A percentile compares a stretch with the other conserved stretches of the same genome.
These are phyloP conservation scores for Equus przewalskii DNA, from an alignment of 2,113 vertebrate species.

Conservation along the genomic window DNA sequence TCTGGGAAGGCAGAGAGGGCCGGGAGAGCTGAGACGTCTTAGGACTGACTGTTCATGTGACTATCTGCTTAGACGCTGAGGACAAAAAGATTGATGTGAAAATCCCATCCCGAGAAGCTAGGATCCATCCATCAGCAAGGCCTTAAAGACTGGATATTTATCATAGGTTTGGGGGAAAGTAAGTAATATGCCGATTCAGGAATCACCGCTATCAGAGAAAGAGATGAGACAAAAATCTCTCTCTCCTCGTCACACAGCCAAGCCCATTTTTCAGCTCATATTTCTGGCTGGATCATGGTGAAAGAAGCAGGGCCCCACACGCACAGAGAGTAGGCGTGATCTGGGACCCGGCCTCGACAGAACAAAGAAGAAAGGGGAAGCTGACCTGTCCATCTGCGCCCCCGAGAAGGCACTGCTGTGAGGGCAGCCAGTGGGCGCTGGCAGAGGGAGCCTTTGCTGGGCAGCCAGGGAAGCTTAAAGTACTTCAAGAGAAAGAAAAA, in stretches of 20 bases:
- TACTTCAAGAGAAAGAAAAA: slow-evolving; percentile 74
- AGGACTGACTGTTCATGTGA: background rate
- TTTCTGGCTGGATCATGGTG: background rate
- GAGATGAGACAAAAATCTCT: slow-evolving; percentile 24
- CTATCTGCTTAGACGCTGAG: background rate
- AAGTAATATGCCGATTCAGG: slow-evolving; percentile 52
- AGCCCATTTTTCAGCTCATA: background rate
- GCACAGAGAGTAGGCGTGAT: background rate
- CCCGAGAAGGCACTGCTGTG: background rate
- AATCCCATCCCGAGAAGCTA: background rate
- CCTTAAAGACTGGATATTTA: slow-evolving; percentile 38
- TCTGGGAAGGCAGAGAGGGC: background rate
- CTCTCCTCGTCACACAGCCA: background rate
- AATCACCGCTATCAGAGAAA: slow-evolving; percentile 35
- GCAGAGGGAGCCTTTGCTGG: background rate
- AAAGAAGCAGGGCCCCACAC: background rate
- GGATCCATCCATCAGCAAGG: background rate
- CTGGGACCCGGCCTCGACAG: background rate
- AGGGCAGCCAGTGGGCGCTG: background rate
- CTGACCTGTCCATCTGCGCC: background rate
- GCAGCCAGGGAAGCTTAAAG: slow-evolving; percentile 23
- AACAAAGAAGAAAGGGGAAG: background rate
- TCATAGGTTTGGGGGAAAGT: slow-evolving; percentile 23
- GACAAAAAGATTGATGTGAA: background rate
- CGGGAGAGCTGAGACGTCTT: background rate